Conservation (phyloP, 30 jellyfish, hydroid and myxozoan species). For the Cassiopea xamachana region DNA sequence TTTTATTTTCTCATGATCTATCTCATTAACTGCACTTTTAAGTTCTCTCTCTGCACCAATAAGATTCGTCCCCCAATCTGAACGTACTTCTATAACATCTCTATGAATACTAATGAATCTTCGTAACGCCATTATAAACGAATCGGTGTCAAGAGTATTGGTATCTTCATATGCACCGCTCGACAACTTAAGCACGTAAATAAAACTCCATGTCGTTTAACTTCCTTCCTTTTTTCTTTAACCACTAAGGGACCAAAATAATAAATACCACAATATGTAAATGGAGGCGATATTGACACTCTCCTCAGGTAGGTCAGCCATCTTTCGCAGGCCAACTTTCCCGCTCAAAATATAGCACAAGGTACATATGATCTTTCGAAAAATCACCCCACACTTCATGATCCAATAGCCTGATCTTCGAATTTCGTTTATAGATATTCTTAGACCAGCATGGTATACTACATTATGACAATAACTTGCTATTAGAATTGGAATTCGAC, state of each 20-base stretch:
- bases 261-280: background rate
- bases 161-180: background rate
- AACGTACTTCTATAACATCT: background rate
- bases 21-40: background rate
- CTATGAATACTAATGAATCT: background rate
- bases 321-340: background rate
- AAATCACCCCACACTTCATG: background rate
- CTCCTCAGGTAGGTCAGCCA: background rate
- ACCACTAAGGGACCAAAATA: background rate
- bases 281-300: background rate
- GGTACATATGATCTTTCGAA: background rate
- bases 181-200: background rate
- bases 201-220: background rate
- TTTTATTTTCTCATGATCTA: background rate
- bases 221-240: background rate
- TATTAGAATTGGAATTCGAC: background rate
- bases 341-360: background rate
- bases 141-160: background rate
- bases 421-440: background rate
- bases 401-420: background rate
- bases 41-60: background rate
- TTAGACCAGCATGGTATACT: background rate
- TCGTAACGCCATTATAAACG: background rate
- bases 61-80: background rate
- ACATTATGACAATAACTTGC: background rate